phyloP scores from a whole-genome alignment of 2,113 vertebrate species.

The Siniperca chuatsi region DNA sequence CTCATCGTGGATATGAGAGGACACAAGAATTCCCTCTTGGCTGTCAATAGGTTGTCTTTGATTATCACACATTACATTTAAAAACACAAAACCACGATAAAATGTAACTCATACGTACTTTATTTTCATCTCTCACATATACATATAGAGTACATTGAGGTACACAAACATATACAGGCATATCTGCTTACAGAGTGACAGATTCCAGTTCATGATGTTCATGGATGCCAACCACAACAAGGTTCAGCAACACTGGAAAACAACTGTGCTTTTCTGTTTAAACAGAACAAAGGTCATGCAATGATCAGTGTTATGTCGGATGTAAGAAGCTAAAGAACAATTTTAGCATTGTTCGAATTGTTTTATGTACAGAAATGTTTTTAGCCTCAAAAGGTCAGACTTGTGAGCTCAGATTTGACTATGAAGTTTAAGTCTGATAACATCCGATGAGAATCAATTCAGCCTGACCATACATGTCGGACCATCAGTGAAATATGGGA shows the following conservation, averaged over 20 bases:
- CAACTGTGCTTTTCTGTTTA: background rate
- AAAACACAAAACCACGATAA: background rate
- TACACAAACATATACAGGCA: background rate
- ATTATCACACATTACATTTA: slow-evolving; percentile 2
- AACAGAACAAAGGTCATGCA: background rate
- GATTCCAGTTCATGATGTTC: background rate
- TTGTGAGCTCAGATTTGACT: background rate
- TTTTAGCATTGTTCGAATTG: background rate
- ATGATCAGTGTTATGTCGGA: background rate
- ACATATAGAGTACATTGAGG: background rate
- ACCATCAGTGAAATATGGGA: no score
- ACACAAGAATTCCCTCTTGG: background rate
- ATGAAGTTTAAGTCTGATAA: background rate
- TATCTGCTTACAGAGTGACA: background rate
- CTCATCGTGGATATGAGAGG: background rate
- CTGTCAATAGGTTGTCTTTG: slow-evolving; percentile 2
- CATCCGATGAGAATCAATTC: background rate
- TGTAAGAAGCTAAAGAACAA: background rate
- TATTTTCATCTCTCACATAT: background rate
- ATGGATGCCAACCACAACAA: background rate
- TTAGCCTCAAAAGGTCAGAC: background rate
- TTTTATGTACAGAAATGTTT: background rate
- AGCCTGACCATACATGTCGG: no score
- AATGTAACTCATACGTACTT: background rate
- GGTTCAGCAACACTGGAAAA: background rate